Conservation (phyloP, 2,113 vertebrate genomes). For the Alligator mississippiensis region DNA sequence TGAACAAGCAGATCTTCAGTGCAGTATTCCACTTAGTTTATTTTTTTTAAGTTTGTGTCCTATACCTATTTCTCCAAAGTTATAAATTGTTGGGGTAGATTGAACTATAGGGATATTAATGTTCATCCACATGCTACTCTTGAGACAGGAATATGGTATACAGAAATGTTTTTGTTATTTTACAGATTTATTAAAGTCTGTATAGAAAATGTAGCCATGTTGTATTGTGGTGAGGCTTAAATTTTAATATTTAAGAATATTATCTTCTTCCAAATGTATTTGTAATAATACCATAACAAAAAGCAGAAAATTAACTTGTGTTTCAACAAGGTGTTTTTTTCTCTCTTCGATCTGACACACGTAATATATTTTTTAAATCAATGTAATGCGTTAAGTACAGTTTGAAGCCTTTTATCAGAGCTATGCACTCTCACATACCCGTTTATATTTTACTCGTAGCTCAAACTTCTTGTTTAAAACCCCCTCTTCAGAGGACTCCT, state of each 20-base stretch:
- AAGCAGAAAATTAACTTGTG: neutral
- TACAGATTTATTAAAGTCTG: neutral
- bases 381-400: too few species aligned
- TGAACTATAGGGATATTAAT: neutral
- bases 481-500: neutral
- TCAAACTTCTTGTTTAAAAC: neutral
- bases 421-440: neutral
- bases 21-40: neutral
- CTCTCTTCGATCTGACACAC: neutral
- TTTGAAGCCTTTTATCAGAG: neutral
- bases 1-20: neutral
- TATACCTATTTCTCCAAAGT: neutral
- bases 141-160: neutral
- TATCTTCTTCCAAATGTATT: neutral
- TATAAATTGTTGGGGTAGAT: neutral
- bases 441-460: neutral
- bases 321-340: neutral
- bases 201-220: neutral
- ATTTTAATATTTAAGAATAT: neutral
- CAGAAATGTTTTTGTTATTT: neutral
- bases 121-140: accelerated
- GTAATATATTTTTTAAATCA: neutral
- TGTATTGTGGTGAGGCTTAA: constrained; percentile 4
- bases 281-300: neutral
- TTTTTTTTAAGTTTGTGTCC: neutral